Conservation (phyloP, 2,113 vertebrate genomes). For the Circaetus cinerascens region DNA sequence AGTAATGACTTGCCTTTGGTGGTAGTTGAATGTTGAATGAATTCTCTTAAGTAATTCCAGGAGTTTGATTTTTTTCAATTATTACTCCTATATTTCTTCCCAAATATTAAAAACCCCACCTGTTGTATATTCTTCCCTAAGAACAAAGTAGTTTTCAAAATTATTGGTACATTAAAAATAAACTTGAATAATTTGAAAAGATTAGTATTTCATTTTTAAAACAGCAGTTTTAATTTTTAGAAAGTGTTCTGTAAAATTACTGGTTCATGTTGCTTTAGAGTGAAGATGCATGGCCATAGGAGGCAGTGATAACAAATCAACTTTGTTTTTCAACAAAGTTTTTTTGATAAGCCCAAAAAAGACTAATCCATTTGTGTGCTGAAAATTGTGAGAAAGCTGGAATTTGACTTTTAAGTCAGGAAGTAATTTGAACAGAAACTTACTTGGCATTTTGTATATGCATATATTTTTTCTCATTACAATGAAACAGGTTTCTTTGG, state of each 20-base stretch:
- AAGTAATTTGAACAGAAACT: neutral
- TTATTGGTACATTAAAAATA: neutral
- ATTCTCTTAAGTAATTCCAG: neutral
- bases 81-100: neutral
- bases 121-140: neutral
- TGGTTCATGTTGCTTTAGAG: neutral
- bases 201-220: neutral
- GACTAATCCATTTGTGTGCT: neutral
- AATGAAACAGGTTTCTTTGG: neutral
- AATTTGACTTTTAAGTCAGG: neutral
- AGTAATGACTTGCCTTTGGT: neutral
- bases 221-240: neutral
- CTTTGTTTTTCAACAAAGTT: too few species aligned
- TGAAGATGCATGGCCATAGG: neutral
- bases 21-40: neutral
- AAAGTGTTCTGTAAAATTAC: neutral
- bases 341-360: neutral
- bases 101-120: neutral
- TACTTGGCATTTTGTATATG: neutral
- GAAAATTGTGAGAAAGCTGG: neutral
- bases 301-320: neutral
- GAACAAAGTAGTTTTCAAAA: neutral
- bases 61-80: neutral
- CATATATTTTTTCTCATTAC: neutral
- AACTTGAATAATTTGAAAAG: neutral